Percentiles rank a stretch among this genome's conserved stretches.
phyloP scores from a whole-genome alignment of 92 coral and sea anemone genomes.

The Umimayanthus chanpuru region DNA sequence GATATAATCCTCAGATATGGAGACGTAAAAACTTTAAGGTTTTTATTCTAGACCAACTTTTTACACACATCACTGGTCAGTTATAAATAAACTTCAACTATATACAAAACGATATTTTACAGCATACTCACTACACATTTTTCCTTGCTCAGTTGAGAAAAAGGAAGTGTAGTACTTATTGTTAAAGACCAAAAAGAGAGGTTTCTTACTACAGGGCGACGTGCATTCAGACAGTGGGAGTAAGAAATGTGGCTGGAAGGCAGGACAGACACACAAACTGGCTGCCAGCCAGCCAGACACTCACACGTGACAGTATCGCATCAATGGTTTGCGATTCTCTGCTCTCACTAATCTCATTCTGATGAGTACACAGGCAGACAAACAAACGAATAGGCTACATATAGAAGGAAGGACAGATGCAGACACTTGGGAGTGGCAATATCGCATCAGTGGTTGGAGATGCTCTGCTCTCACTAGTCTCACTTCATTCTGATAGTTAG shows the following conservation, averaged over 20 bases:
- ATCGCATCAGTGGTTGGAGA: conserved; percentile 68
- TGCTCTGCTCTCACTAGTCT: conserved; percentile 95
- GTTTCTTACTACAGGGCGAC: too few species aligned
- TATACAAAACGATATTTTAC: conserved; percentile 9
- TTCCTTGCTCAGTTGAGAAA: not conserved
- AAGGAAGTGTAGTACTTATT: not conserved
- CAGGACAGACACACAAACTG: not conserved
- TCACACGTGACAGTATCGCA: too few species aligned
- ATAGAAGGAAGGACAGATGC: not conserved
- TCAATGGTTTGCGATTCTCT: conserved; percentile 87
- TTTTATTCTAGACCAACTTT: not conserved
- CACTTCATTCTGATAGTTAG: conserved; percentile 45
- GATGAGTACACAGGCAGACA: not conserved
- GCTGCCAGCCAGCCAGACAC: not conserved
- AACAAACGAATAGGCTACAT: not conserved
- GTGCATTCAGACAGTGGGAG: too few species aligned
- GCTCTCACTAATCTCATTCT: conserved; percentile 86
- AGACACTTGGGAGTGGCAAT: not conserved
- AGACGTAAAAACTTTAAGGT: not conserved
- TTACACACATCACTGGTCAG: not conserved
- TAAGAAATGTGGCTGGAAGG: too few species aligned
- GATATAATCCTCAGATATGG: not conserved
- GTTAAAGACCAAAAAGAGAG: not conserved
- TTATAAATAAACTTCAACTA: conserved; percentile 4
- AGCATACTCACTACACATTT: not conserved